Conservation (phyloP, 2,888 invertebrate species). For the Drosophila fulvimacula region DNA sequence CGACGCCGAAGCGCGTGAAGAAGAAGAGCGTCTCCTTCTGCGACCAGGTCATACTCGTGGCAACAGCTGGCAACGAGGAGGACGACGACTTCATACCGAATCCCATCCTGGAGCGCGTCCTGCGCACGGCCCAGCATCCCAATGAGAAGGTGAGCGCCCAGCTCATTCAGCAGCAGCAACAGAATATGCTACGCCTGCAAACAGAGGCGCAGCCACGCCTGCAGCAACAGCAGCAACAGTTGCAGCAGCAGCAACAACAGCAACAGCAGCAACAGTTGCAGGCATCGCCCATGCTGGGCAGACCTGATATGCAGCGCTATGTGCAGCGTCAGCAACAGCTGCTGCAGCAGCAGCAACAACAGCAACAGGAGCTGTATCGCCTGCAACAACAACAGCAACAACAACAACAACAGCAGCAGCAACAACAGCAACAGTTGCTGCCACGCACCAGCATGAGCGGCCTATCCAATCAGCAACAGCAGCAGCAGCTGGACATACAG, state of each 20-base stretch:
- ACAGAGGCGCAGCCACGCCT: conserved; percentile 83
- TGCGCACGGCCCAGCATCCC: conserved; percentile 91
- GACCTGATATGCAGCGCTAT: conserved; percentile 82
- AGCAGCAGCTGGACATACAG: conserved; percentile 71
- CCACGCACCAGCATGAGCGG: conserved; percentile 84
- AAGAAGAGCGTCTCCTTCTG: conserved; percentile 98
- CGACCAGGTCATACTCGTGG: conserved; percentile 96
- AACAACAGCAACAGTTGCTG: conserved; percentile 81
- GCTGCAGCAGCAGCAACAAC: conserved; percentile 73
- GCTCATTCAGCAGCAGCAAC: conserved; percentile 86
- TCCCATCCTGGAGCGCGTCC: conserved; percentile 93
- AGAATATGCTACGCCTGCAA: conserved; percentile 86
- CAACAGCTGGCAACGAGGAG: conserved; percentile 96
- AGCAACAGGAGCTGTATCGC: conserved; percentile 78
- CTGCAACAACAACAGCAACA: conserved; percentile 77
- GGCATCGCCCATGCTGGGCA: conserved; percentile 80
- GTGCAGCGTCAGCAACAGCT: conserved; percentile 82
- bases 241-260: conserved; percentile 63
- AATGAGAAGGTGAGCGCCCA: conserved; percentile 85
- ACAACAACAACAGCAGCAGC: too few relatives aligned
- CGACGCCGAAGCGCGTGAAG: conserved; percentile 88
- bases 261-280: conserved; percentile 62
- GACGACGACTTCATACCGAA: conserved; percentile 96
- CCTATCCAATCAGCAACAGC: conserved; percentile 76
- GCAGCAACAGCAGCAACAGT: conserved; percentile 58